A percentile compares a stretch with the other conserved stretches of the same genome.
Conservation (phyloP, 2,888 invertebrate genomes). For the Neoaliturus tenellus region DNA sequence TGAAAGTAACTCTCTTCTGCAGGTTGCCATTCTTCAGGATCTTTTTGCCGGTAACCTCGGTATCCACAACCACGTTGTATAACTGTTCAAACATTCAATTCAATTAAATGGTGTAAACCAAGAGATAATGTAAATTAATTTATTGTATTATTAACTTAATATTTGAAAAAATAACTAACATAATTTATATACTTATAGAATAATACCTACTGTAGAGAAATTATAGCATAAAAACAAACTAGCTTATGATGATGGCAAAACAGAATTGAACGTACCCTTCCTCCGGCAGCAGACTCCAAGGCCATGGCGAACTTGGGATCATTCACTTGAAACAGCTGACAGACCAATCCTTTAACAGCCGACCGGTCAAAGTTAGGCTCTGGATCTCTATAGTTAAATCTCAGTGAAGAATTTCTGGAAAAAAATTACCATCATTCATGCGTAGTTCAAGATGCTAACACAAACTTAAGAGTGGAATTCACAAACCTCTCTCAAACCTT, state of each 20-base stretch:
- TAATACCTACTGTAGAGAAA: neutral
- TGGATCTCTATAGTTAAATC: slow-evolving; percentile 88
- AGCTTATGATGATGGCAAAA: too few species aligned
- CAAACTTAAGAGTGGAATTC: too few species aligned
- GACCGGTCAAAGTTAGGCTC: slow-evolving; percentile 81
- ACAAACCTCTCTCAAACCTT: too few species aligned
- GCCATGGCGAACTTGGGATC: slow-evolving; percentile 85
- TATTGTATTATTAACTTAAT: too few species aligned
- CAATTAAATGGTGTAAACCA: too few species aligned
- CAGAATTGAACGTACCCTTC: slow-evolving; percentile 86
- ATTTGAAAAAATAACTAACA: too few species aligned
- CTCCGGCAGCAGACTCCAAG: slow-evolving; percentile 90
- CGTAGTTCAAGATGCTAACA: too few species aligned
- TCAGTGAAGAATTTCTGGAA: slow-evolving; percentile 75
- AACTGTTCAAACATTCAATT: too few species aligned
- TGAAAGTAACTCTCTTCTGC: slow-evolving; percentile 87
- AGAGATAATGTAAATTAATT: too few species aligned
- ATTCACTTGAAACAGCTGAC: slow-evolving; percentile 84
- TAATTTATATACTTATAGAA: neutral
- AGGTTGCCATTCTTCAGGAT: slow-evolving; percentile 90
- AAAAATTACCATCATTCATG: too few species aligned
- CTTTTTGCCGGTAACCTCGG: slow-evolving; percentile 88
- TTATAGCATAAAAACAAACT: neutral
- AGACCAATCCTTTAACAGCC: slow-evolving; percentile 86
- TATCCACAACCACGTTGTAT: slow-evolving; percentile 94